A percentile compares a stretch with the other conserved stretches of the same genome.
Conservation (phyloP, 2,113 vertebrate genomes). For the Pao palembangensis region DNA sequence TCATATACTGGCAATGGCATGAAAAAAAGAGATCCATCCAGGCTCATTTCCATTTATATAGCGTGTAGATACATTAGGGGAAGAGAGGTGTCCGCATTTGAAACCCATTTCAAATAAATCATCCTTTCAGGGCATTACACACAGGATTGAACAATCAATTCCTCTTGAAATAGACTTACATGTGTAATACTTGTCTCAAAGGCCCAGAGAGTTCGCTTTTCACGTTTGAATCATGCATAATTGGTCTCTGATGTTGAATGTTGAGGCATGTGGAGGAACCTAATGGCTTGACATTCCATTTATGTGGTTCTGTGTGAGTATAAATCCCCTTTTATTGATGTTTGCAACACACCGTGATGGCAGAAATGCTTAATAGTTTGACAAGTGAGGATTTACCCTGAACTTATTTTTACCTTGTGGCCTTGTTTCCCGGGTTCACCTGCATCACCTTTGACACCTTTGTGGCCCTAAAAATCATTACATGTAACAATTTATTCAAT, state of each 20-base stretch:
- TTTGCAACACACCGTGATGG: background rate
- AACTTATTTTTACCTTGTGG: slow-evolving; percentile 84
- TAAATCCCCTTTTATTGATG: slow-evolving; percentile 6
- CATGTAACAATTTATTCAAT: background rate
- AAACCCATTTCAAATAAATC: slow-evolving; percentile 65
- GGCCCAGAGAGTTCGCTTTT: slow-evolving; percentile 17
- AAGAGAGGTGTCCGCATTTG: slow-evolving; percentile 51
- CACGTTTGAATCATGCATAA: slow-evolving; percentile 5
- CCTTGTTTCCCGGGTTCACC: slow-evolving; percentile 98
- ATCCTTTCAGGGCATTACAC: slow-evolving; percentile 43
- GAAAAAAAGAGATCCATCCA: slow-evolving; percentile 56
- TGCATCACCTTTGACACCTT: slow-evolving; percentile 89
- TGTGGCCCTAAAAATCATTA: slow-evolving; percentile 83
- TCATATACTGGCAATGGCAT: slow-evolving; percentile 45
- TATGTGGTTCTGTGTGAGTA: slow-evolving; percentile 2
- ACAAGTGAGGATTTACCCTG: background rate
- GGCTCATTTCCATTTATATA: slow-evolving; percentile 74
- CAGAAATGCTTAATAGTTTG: background rate
- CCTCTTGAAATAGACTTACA: slow-evolving; percentile 39
- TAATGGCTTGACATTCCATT: slow-evolving; percentile 10
- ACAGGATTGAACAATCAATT: slow-evolving; percentile 35
- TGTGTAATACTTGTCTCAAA: slow-evolving; percentile 41
- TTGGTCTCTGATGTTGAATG: slow-evolving; percentile 6
- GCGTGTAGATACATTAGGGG: slow-evolving; percentile 57
- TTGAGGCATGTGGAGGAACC: slow-evolving; percentile 7